phyloP scores from a whole-genome alignment of 1,140 invertebrate species.

The Neodiprion lecontei region DNA sequence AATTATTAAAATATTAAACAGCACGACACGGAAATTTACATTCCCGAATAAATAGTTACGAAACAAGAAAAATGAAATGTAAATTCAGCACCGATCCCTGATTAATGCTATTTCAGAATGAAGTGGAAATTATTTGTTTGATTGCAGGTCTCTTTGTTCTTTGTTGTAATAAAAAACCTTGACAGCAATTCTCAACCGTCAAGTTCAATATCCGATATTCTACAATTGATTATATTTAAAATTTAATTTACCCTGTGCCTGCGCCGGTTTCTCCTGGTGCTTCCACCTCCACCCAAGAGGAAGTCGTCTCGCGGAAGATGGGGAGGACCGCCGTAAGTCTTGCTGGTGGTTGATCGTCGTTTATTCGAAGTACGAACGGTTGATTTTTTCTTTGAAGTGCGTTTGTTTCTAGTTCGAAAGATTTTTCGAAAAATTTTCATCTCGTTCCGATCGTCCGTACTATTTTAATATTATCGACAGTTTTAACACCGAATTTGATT shows the following conservation, averaged over 20 bases:
- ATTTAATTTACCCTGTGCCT: constrained; percentile 38
- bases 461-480: too few relatives aligned
- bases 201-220: too few relatives aligned
- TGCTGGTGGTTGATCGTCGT: constrained; percentile 22
- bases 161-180: too few relatives aligned
- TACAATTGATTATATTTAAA: too few relatives aligned
- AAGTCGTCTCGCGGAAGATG: constrained; percentile 43
- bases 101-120: background rate
- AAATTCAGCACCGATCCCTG: background rate
- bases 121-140: too few relatives aligned
- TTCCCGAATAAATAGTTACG: too few relatives aligned
- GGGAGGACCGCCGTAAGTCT: constrained; percentile 28
- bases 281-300: constrained; percentile 32
- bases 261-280: constrained; percentile 35
- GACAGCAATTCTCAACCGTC: too few relatives aligned
- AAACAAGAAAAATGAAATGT: too few relatives aligned
- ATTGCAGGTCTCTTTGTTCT: too few relatives aligned
- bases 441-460: background rate
- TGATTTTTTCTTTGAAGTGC: constrained; percentile 26
- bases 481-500: too few relatives aligned
- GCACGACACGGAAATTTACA: too few relatives aligned
- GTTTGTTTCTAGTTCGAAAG: constrained; percentile 31
- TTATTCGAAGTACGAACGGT: constrained; percentile 16
- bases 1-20: too few relatives aligned
- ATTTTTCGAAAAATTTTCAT: constrained; percentile 44